Conservation (phyloP, 2,797 vertebrate genomes). For the Ciconia nigra region DNA sequence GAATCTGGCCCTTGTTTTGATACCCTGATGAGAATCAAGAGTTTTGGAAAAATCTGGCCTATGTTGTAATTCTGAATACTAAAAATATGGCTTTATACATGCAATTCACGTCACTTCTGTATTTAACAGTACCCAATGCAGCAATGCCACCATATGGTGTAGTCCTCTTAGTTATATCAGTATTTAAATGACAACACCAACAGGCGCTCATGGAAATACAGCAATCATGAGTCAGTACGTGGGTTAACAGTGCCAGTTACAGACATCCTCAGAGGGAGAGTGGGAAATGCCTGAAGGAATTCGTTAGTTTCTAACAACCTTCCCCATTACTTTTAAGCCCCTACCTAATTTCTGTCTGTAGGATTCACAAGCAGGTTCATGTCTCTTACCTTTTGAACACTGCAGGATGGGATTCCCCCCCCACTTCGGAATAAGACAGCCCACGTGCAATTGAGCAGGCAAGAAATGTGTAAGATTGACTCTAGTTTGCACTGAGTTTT, state of each 20-base stretch:
- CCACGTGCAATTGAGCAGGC: not conserved
- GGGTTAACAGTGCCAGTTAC: slow-evolving; percentile 5
- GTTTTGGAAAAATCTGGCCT: not conserved
- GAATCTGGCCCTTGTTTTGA: not conserved
- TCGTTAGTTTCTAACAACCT: not conserved
- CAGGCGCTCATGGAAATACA: not conserved
- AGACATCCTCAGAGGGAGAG: not conserved
- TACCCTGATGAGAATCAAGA: not conserved
- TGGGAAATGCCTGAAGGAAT: not conserved
- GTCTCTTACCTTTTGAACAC: not conserved
- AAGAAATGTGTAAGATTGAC: not conserved
- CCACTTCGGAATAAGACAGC: not conserved
- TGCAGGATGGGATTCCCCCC: not conserved
- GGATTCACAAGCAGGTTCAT: not conserved
- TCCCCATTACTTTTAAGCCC: not conserved
- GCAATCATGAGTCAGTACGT: not conserved
- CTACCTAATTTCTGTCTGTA: not conserved
- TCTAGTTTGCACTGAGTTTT: not conserved
- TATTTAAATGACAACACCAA: slow-evolving; percentile 34
- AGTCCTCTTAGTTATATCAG: not conserved
- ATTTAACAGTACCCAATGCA: slow-evolving; percentile 25
- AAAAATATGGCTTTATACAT: slow-evolving; percentile 26
- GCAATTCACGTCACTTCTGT: slow-evolving; percentile 18
- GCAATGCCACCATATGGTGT: slow-evolving; percentile 63
- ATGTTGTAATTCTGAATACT: not conserved